phyloP scores from a whole-genome alignment of 2,888 invertebrate genomes.

The Cosmia trapezina region DNA sequence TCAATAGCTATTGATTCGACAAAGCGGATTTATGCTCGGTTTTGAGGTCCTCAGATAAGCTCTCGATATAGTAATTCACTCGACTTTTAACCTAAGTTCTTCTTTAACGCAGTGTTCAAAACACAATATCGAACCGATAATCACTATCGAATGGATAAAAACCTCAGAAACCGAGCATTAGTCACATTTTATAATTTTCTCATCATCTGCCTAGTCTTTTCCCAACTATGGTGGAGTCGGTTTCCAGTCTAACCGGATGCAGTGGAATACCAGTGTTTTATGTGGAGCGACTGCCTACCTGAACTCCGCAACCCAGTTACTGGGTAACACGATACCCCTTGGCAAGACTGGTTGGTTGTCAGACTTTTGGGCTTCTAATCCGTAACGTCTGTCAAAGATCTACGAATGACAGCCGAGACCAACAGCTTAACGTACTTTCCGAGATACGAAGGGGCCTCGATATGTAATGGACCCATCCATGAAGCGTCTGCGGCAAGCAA shows the following conservation, averaged over 20 bases:
- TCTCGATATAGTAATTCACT: too few relatives aligned
- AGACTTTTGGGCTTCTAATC: background rate
- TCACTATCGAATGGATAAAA: too few relatives aligned
- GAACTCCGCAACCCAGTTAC: background rate
- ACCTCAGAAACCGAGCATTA: too few relatives aligned
- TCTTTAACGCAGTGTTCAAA: too few relatives aligned
- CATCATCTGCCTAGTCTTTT: background rate
- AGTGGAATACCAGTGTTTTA: background rate
- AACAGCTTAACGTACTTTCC: background rate
- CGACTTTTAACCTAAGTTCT: too few relatives aligned
- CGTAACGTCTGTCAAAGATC: background rate
- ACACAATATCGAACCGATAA: too few relatives aligned
- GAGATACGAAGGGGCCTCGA: background rate
- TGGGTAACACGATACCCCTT: background rate
- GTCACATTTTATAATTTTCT: too few relatives aligned
- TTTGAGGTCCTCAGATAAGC: too few relatives aligned
- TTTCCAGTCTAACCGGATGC: background rate
- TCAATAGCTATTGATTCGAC: too few relatives aligned
- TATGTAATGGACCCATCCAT: background rate
- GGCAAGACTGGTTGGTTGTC: background rate
- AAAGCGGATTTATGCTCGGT: too few relatives aligned
- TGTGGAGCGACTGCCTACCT: background rate
- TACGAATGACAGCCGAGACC: background rate
- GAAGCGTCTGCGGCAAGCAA: background rate
- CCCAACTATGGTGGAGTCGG: background rate